A percentile compares a stretch with the other conserved stretches of the same genome.
Evolutionary conservation across 2,113 vertebrate species (phyloP).

Genomic region (Triplophysa tibetana): DNA sequence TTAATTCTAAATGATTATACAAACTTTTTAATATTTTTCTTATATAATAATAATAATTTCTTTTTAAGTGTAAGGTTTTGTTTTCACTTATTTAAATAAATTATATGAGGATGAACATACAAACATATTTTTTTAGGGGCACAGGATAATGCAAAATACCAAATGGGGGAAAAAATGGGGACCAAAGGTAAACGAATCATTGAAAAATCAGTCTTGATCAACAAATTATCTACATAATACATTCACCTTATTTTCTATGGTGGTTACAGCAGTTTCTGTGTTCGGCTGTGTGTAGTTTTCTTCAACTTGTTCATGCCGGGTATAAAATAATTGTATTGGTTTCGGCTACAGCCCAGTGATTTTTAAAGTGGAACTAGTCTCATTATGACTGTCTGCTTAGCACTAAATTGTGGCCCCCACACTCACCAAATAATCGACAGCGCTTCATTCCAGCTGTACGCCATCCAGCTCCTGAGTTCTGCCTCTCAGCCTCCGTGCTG

Average conservation of each 20-base stretch:
- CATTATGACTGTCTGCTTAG: background rate
- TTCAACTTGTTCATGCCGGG: background rate
- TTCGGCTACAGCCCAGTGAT: background rate
- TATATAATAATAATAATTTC: too few relatives aligned
- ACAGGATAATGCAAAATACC: too few relatives aligned
- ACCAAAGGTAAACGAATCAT: background rate
- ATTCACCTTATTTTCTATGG: background rate
- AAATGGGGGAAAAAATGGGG: background rate
- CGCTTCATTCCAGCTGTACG: conserved; percentile 17
- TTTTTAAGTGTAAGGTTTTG: too few relatives aligned
- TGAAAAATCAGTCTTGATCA: background rate
- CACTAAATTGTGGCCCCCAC: background rate
- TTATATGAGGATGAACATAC: too few relatives aligned
- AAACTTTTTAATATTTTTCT: too few relatives aligned
- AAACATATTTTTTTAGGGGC: background rate
- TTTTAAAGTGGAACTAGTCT: conserved; percentile 9
- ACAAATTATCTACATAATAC: background rate
- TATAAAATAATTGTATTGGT: background rate
- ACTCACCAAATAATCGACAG: conserved; percentile 20
- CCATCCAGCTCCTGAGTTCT: conserved; percentile 25
- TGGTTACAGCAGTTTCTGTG: background rate
- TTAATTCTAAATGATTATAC: background rate
- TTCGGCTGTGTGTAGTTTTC: background rate
- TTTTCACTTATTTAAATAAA: too few relatives aligned
- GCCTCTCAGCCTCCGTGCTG: conserved; percentile 41